These are phyloP conservation scores for Distichodus sexfasciatus DNA, from an alignment of 2,797 vertebrate genomes.

Conservation along the genomic window DNA sequence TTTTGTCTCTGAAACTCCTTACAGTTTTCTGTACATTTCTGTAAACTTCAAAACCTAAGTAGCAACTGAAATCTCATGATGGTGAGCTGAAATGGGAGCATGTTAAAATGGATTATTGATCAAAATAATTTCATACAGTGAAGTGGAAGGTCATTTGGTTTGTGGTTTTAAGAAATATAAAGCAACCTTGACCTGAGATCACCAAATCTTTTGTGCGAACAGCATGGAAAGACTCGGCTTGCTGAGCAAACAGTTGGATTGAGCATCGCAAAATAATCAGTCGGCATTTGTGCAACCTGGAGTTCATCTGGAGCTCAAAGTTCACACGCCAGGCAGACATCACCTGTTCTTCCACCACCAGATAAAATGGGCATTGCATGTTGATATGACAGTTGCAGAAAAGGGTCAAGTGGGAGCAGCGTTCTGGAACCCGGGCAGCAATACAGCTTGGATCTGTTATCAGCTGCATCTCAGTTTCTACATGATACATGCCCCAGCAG, in stretches of 20 bases:
- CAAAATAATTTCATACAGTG: no score
- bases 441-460: not conserved
- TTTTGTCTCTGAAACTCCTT: no score
- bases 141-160: not conserved
- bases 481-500: not conserved
- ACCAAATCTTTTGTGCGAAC: not conserved
- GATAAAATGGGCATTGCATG: not conserved
- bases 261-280: not conserved
- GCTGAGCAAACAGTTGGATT: conserved; percentile 27
- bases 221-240: not conserved
- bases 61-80: no score
- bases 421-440: not conserved
- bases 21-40: no score
- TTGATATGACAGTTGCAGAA: not conserved
- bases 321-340: not conserved
- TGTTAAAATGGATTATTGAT: no score
- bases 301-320: conserved; percentile 22
- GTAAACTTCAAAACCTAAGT: no score
- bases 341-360: conserved; percentile 1
- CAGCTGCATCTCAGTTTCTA: not conserved
- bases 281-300: conserved; percentile 30
- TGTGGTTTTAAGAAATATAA: not conserved
- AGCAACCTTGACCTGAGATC: conserved; percentile 32
- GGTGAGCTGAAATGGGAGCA: no score
- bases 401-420: not conserved